These are phyloP conservation scores for Salminus brasiliensis DNA, from an alignment of 2,113 vertebrate species.

Conservation along the genomic window DNA sequence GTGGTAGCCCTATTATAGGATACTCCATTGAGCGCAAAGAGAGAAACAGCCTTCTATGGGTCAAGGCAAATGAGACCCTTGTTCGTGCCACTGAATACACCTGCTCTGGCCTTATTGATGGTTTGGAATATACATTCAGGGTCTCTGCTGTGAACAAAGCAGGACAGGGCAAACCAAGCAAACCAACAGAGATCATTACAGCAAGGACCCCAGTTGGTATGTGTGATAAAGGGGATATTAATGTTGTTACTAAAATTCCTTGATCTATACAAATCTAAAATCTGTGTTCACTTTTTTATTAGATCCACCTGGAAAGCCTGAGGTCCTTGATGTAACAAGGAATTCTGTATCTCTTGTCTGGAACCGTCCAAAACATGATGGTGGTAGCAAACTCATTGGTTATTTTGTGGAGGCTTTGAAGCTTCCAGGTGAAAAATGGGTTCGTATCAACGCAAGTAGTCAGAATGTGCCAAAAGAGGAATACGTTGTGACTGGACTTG, in stretches of 20 bases:
- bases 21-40: conserved; percentile 96
- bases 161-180: conserved; percentile 94
- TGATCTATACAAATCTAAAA: conserved; percentile 11
- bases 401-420: conserved; percentile 92
- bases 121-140: conserved; percentile 95
- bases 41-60: conserved; percentile 95
- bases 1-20: conserved; percentile 90
- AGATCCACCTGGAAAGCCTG: conserved; percentile 98
- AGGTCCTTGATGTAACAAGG: conserved; percentile 92
- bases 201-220: conserved; percentile 92
- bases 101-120: conserved; percentile 88
- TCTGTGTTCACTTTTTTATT: background rate
- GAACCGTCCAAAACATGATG: conserved; percentile 91
- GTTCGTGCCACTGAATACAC: conserved; percentile 91
- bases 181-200: conserved; percentile 91
- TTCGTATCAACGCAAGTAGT: conserved; percentile 86
- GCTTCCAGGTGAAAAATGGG: conserved; percentile 91
- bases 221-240: conserved; percentile 33
- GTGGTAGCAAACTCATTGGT: conserved; percentile 94
- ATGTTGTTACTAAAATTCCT: conserved; percentile 19
- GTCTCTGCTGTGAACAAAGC: conserved; percentile 92
- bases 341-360: conserved; percentile 88
- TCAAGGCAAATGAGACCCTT: conserved; percentile 87
- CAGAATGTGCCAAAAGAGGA: conserved; percentile 91
- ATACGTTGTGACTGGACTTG: conserved; percentile 87